Evolutionary conservation across 2,888 invertebrate species (phyloP), one percentile per base, ranked within the genome.

Genomic region (Chloromyia formosa): DNA sequence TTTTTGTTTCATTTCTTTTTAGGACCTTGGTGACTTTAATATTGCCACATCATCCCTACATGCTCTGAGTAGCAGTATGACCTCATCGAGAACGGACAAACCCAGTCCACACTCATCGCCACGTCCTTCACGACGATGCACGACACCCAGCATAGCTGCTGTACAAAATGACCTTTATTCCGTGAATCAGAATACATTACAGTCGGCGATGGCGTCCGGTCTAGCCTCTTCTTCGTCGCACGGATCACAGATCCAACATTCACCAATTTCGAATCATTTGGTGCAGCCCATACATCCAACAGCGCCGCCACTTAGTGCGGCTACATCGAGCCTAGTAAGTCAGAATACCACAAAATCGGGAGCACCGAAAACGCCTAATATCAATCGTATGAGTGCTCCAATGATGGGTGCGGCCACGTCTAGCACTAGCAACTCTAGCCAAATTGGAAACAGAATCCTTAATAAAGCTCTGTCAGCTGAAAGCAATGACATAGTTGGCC

Each of bases 11-110:
- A n/a, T n/a, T n/a, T n/a, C n/a, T 23, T 78, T 80, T 1, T 81
- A 90, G 90, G 90, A 90, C 77, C 81, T 83, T 77, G 89, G 89
- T 14, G 90, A 89, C 76, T 90, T 90, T 85, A 90, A 90, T 84
- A 89, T 90, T 14, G 90, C 90, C 0, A 89, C 90, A 1, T 89
- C 89, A 1, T 89, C 88, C 0, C 87, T 90, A 76, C 90, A 88
- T 78, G 89, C 88, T 1, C 83, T 90, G 0, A 85, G 85, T 81
- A 82, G 81, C 78, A 82, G 85, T 74, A 83, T 84, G 80, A 80
- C 82, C 53, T 79, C 83, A 73, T 79, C 81, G n/a, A 77, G 81
- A 75, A 79, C 82, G 35, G 86, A 86, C 76, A 86, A 86, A 80
- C 87, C 89, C 0, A 89, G 89, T 54, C 90, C 90, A 7, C 87